Conservation (phyloP, 2,797 vertebrate species). For the Bradypodion ventrale region DNA sequence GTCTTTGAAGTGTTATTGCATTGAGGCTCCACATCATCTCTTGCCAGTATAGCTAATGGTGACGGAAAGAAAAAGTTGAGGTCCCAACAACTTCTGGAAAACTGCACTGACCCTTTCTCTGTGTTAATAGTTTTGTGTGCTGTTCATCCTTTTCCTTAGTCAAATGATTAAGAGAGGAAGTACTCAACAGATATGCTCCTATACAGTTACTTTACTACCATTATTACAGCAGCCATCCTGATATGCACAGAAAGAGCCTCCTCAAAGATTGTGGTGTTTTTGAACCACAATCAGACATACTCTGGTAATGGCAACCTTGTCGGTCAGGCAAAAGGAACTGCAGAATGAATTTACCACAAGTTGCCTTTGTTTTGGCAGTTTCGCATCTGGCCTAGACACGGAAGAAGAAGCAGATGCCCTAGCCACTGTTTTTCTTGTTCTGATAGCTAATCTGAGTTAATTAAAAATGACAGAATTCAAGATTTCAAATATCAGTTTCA, state of each 20-base stretch:
- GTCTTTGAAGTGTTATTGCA: not conserved
- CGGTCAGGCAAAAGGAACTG: no score
- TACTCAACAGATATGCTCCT: not conserved
- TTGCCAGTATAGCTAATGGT: not conserved
- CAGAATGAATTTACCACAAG: no score
- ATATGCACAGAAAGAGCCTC: no score
- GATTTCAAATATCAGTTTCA: not conserved
- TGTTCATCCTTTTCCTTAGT: not conserved
- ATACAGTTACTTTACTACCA: not conserved
- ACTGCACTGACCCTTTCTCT: no score
- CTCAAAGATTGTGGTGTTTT: no score
- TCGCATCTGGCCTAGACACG: no score
- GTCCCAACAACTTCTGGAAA: not conserved
- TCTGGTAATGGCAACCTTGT: no score
- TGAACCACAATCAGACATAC: no score
- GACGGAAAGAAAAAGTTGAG: not conserved
- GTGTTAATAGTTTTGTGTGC: not conserved
- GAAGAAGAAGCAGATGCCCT: no score
- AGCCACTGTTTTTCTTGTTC: not conserved
- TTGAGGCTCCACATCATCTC: not conserved
- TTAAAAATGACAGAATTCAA: not conserved
- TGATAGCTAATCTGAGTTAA: not conserved
- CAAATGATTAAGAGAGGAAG: not conserved
- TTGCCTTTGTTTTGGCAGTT: no score
- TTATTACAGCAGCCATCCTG: not conserved